phyloP scores from a whole-genome alignment of 1,140 invertebrate species.

The Atta texana region DNA sequence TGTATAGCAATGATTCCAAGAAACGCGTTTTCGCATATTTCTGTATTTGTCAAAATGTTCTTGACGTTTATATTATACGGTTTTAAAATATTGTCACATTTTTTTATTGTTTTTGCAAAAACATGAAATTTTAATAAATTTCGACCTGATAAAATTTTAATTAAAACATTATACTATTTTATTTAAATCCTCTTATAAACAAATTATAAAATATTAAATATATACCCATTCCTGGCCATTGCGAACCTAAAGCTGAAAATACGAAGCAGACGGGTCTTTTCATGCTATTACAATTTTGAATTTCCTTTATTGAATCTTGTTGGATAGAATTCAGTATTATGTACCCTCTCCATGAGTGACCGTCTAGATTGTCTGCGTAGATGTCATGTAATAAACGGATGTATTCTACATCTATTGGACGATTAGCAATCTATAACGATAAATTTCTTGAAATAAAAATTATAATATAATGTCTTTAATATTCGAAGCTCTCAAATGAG shows the following conservation, averaged over 20 bases:
- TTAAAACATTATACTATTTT: neutral
- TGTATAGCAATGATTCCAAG: neutral
- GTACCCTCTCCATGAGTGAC: neutral
- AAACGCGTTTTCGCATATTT: neutral
- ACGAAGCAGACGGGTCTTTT: constrained; percentile 23
- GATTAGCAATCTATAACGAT: too few species aligned
- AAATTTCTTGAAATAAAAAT: too few species aligned
- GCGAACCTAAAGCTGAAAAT: neutral
- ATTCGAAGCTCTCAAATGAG: too few species aligned
- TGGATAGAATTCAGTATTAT: neutral
- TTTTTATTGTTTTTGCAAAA: constrained; percentile 90
- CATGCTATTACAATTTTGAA: neutral
- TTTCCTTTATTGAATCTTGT: neutral
- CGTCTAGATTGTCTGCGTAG: too few species aligned
- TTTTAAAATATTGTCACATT: constrained; percentile 93
- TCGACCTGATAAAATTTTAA: neutral
- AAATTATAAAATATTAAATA: neutral
- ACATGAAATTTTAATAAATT: constrained; percentile 5
- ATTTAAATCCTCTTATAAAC: constrained; percentile 72
- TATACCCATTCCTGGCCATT: constrained; percentile 17
- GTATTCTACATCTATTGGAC: too few species aligned
- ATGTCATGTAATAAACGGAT: too few species aligned
- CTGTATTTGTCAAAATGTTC: neutral
- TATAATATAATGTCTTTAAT: too few species aligned
- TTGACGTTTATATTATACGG: constrained; percentile 88